phyloP scores from a whole-genome alignment of 23 tunicate genomes.

The Halocynthia aurantium region DNA sequence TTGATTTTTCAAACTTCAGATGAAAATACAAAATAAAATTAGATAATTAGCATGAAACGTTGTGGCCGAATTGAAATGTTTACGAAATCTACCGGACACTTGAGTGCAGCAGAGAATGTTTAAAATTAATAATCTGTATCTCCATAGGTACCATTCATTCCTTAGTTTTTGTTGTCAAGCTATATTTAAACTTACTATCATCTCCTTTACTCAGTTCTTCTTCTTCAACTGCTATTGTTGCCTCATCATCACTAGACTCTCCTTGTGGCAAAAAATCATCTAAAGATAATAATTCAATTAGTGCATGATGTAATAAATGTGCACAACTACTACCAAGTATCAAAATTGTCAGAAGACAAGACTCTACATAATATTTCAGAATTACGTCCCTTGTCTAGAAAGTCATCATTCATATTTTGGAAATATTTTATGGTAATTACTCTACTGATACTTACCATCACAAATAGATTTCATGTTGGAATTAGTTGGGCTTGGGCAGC shows the following conservation, averaged over 20 bases:
- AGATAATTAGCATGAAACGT: too few species aligned
- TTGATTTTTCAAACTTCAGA: too few species aligned
- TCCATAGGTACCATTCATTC: too few species aligned
- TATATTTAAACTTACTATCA: slow-evolving; percentile 25
- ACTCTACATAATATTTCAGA: slow-evolving; percentile 30
- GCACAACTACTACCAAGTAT: background rate
- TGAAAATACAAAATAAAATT: too few species aligned
- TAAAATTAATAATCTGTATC: too few species aligned
- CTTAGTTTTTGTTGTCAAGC: too few species aligned
- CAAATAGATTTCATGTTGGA: slow-evolving; percentile 40
- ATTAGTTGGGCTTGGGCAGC: slow-evolving; percentile 38
- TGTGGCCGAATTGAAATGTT: too few species aligned
- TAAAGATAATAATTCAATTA: slow-evolving; percentile 8
- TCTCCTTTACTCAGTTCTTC: slow-evolving; percentile 31
- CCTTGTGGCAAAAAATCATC: slow-evolving; percentile 92
- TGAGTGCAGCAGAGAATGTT: too few species aligned
- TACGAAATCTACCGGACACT: too few species aligned
- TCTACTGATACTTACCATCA: slow-evolving; percentile 41
- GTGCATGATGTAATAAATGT: too few species aligned
- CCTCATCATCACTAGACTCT: slow-evolving; percentile 79
- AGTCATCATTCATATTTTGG: slow-evolving; percentile 11
- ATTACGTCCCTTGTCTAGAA: slow-evolving; percentile 53
- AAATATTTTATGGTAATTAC: too few species aligned
- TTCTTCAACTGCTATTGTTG: slow-evolving; percentile 77
- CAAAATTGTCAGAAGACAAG: slow-evolving; percentile 29